Evolutionary conservation across 2,888 invertebrate species (phyloP), one percentile per base, ranked within the genome.

Genomic region (Urechis unicinctus): DNA sequence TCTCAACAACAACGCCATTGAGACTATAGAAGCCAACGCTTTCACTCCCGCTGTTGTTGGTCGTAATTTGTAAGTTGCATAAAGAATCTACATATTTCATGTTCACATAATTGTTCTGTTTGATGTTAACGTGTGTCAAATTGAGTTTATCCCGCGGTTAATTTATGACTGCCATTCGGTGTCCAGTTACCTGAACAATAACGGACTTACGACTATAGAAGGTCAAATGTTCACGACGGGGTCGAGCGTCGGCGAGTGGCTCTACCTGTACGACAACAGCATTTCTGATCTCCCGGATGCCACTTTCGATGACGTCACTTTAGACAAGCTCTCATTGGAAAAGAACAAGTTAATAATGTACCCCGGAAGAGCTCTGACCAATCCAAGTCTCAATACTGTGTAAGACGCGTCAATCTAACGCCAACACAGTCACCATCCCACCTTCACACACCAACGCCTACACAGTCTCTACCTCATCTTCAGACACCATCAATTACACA

Each of bases 1-100:
- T 24, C 58, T 69, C 6, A 29, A 61, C 3, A 22, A 56, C 25
- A 68, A 68, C 29, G 50, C 57, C 2, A 61, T 70, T 0, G 45
- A 43, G n/a, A 26, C 46, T 28, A 53, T 61, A 9, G 56, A 57
- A 2, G 52, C 30, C n/a, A 31, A 47, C 31, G 60, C 61, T n/a
- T 61, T 61, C 53, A 22, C 30, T 43, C 22, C 42, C n/a, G 36
- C 53, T 5, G 29, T 42, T n/a, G 53, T 52, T 24, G 30, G 30
- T 3, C n/a, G 36, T 5, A 22, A 50, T 26, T n/a, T 61, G 61
- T 61, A 49, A 58, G 61, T 56, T n/a, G n/a, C n/a, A n/a, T n/a
- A n/a, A n/a, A n/a, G n/a, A n/a, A n/a, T n/a, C n/a, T n/a, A n/a
- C n/a, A n/a, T n/a, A n/a, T n/a, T n/a, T n/a, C n/a, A n/a, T n/a